Percentiles rank a stretch among this genome's conserved stretches.
phyloP scores from a whole-genome alignment of 2,113 vertebrate genomes.

The Pongo abelii region DNA sequence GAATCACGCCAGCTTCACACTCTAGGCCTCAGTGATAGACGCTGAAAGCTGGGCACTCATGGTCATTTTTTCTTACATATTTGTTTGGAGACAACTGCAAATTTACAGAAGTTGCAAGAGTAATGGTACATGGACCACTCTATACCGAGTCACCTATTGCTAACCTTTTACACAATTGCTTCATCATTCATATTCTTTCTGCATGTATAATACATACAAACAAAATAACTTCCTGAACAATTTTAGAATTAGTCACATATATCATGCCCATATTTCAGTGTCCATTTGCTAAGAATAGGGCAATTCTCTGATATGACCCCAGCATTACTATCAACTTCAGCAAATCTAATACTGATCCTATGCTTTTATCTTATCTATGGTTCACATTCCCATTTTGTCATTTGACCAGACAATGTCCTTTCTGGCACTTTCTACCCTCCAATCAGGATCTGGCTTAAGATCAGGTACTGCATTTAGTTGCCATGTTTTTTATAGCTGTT shows the following conservation, averaged over 20 bases:
- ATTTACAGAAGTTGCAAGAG: background rate
- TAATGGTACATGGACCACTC: background rate
- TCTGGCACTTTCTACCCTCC: background rate
- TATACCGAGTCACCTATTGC: background rate
- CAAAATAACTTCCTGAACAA: background rate
- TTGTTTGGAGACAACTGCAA: background rate
- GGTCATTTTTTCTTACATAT: background rate
- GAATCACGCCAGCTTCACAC: background rate
- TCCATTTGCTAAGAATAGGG: background rate
- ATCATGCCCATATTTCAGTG: background rate
- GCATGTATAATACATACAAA: background rate
- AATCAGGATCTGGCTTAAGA: background rate
- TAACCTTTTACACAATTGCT: background rate
- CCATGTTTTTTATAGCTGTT: background rate
- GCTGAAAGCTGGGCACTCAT: background rate
- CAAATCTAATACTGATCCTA: background rate
- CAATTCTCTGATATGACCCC: background rate
- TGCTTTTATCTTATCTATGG: background rate
- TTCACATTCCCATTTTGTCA: background rate
- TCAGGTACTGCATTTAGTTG: background rate
- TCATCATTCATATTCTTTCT: background rate
- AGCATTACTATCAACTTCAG: background rate
- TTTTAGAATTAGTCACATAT: background rate
- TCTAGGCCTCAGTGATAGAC: background rate
- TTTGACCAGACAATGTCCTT: background rate